Base-by-base conservation (phyloP, 35 echinoderm and acorn worm species). In the Apostichopus californicus region DNA sequence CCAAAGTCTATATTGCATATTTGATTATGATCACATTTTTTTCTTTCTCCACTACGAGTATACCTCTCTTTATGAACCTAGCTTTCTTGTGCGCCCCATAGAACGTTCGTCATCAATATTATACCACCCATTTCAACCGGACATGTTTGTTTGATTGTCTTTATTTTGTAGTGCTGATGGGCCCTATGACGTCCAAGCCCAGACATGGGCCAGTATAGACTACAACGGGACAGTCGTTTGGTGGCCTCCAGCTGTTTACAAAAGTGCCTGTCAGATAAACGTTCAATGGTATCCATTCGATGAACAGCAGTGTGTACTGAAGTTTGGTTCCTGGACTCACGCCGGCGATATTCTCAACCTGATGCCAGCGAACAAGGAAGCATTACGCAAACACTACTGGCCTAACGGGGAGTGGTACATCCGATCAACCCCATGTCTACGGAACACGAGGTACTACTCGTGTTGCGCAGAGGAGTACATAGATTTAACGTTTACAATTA, bases 291-390 rank as follows among this genome's bases (percentile, higher is more conserved):
- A 96, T 81, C 97, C 97, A 68, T 99, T 96, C 54, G 97, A 99
- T 65, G 95, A 99, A 78, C 97, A 99, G 78, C 78, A 87, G 17
- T 99, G 97, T 78, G 90, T 83, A 9, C 79, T 99, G 23, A 99
- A 99, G 72, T 99, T 99, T 58, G 97, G 97, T 6, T 99, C 97
- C 8, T 99, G 97, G 97, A 94, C 97, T 53, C 94, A 99, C 93
- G 93, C 94, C 53, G 97, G 97, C 3, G 91, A 77, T 54, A 91
- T 70, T 18, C 55, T 99, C 78, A 89, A 99, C 77, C 57, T 99
- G 80, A 65, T 86, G 15, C 96, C 96, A 0, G 34, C 93, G 12
- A 53, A 77, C 2, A 28, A 73, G 4, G 81, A 77, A 0, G 96
- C 96, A 12, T 75, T 72, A n/a, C 86, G 92, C 26, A 93, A 93